Evolutionary conservation across 2,888 invertebrate genomes (phyloP).

Genomic region (Zaprionus obscuricornis): DNA sequence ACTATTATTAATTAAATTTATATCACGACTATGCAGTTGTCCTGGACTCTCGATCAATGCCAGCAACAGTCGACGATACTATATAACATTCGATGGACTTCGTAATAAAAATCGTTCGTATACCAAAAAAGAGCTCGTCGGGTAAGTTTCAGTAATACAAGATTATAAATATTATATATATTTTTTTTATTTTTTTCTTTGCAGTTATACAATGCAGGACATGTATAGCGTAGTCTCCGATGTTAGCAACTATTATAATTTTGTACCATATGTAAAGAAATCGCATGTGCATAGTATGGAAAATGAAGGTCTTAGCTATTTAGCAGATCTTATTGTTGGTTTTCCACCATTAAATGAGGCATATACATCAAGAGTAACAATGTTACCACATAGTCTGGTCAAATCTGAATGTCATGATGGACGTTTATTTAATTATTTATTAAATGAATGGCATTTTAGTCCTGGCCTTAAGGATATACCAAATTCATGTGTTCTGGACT

Average conservation of each 20-base stretch:
- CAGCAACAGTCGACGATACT: conserved; percentile 67
- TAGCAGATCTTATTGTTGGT: conserved; percentile 92
- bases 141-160: conserved; percentile 85
- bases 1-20: conserved; percentile 28
- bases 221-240: conserved; percentile 96
- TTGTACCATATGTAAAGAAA: conserved; percentile 97
- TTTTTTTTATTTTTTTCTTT: conserved; percentile 13
- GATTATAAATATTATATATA: neutral
- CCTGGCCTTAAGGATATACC: conserved; percentile 92
- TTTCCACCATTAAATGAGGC: conserved; percentile 94
- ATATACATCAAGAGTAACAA: conserved; percentile 93
- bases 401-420: conserved; percentile 96
- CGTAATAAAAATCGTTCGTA: conserved; percentile 87
- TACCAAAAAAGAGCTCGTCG: conserved; percentile 89
- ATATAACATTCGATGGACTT: conserved; percentile 76
- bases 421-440: conserved; percentile 92
- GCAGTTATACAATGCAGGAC: conserved; percentile 95
- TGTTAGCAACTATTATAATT: conserved; percentile 92
- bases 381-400: conserved; percentile 90
- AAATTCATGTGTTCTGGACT: conserved; percentile 94
- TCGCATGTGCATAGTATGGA: conserved; percentile 87
- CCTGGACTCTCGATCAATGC: too few relatives aligned
- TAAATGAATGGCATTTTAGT: conserved; percentile 96
- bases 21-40: conserved; percentile 29
- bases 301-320: conserved; percentile 86